Percentiles rank a stretch among this genome's conserved stretches.
Evolutionary conservation across 2,113 vertebrate genomes (phyloP).

Genomic region (Phyllostomus hastatus): DNA sequence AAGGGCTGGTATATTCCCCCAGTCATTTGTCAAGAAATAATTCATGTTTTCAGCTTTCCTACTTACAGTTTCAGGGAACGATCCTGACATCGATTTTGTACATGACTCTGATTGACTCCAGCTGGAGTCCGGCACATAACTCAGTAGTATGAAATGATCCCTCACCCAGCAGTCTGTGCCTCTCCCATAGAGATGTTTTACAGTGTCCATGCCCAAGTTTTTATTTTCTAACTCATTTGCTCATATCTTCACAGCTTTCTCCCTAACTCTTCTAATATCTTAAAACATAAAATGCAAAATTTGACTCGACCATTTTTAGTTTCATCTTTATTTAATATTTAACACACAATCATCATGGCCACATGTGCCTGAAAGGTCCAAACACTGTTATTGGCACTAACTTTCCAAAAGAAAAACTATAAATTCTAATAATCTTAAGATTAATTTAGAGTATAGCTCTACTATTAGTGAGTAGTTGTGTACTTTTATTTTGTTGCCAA

Average conservation of each 20-base stretch:
- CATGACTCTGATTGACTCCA: neutral
- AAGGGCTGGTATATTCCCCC: neutral
- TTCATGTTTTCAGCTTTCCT: slow-evolving; percentile 38
- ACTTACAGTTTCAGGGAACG: neutral
- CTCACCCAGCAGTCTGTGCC: neutral
- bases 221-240: slow-evolving; percentile 11
- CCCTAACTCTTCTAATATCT: neutral
- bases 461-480: neutral
- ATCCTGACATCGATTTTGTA: slow-evolving; percentile 27
- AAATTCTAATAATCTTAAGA: neutral
- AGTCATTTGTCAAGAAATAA: slow-evolving; percentile 43
- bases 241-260: slow-evolving; percentile 19
- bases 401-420: slow-evolving; percentile 13
- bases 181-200: neutral
- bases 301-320: neutral
- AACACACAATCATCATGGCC: neutral
- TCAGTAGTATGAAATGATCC: neutral
- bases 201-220: neutral
- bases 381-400: neutral
- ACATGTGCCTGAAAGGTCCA: neutral
- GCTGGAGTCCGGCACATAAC: neutral
- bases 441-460: neutral
- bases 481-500: neutral
- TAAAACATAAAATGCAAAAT: neutral
- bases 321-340: slow-evolving; percentile 1